Evolutionary conservation across 1,140 invertebrate genomes (phyloP).

Genomic region (Temnothorax longispinosus): DNA sequence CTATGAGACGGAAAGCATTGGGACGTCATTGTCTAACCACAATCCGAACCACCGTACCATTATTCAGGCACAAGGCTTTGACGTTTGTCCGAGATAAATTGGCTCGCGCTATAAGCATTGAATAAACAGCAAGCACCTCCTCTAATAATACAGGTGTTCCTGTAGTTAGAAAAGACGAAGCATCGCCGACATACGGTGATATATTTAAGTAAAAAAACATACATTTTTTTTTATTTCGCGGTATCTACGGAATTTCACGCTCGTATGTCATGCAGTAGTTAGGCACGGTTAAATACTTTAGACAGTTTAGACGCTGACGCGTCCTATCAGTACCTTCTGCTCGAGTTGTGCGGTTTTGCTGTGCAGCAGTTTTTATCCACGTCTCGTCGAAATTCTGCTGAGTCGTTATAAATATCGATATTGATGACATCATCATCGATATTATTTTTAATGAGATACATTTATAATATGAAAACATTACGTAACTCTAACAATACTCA

Average conservation of each 20-base stretch:
- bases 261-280: not conserved
- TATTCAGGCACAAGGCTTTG: slow-evolving; percentile 70
- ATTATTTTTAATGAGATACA: slow-evolving; percentile 34
- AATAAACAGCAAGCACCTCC: slow-evolving; percentile 56
- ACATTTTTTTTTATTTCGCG: not conserved
- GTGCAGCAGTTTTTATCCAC: not conserved
- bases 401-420: slow-evolving; percentile 37
- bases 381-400: slow-evolving; percentile 14
- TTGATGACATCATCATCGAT: slow-evolving; percentile 10
- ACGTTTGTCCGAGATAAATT: slow-evolving; percentile 72
- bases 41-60: slow-evolving; percentile 60
- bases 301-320: not conserved
- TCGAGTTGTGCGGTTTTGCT: slow-evolving; percentile 34
- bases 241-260: not conserved
- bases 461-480: not conserved
- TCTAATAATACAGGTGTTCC: not conserved
- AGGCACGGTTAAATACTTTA: slow-evolving; percentile 8
- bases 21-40: slow-evolving; percentile 65
- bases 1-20: slow-evolving; percentile 46
- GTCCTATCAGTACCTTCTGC: slow-evolving; percentile 27
- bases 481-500: not conserved
- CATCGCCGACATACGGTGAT: not conserved
- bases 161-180: not conserved
- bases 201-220: not conserved
- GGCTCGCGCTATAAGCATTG: slow-evolving; percentile 56